phyloP scores from a whole-genome alignment of 2,113 vertebrate species.

The Mixornis gularis region DNA sequence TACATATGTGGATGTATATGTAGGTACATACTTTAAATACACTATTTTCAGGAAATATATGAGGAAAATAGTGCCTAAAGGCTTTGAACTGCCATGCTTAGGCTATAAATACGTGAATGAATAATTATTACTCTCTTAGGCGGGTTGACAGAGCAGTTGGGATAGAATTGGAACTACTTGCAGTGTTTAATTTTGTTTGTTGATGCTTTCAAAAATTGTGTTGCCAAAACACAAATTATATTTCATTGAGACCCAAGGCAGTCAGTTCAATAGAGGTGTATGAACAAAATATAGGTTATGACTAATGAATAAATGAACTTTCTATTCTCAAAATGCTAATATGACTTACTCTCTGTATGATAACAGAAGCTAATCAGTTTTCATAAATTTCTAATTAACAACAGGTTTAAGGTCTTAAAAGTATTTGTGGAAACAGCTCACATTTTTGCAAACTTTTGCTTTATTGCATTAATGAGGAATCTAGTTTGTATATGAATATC shows the following conservation, averaged over 20 bases:
- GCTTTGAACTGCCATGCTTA: background rate
- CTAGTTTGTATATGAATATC: background rate
- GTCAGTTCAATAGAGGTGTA: background rate
- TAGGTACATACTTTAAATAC: background rate
- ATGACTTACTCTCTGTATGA: background rate
- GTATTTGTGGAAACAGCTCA: background rate
- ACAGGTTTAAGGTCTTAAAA: background rate
- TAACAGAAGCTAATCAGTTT: background rate
- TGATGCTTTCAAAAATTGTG: background rate
- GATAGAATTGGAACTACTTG: background rate
- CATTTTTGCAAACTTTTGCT: background rate
- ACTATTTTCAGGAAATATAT: background rate
- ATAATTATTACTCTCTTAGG: background rate
- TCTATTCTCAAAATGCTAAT: background rate
- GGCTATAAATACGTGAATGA: background rate
- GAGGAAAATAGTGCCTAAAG: background rate
- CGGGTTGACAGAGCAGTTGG: background rate
- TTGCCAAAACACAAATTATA: background rate
- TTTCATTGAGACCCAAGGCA: background rate
- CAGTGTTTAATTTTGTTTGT: background rate
- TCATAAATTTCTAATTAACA: background rate
- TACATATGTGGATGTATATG: background rate
- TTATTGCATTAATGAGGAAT: background rate
- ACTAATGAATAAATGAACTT: background rate
- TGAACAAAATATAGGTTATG: background rate